phyloP scores from a whole-genome alignment of 2,113 vertebrate genomes.

The Pseudopodoces humilis region DNA sequence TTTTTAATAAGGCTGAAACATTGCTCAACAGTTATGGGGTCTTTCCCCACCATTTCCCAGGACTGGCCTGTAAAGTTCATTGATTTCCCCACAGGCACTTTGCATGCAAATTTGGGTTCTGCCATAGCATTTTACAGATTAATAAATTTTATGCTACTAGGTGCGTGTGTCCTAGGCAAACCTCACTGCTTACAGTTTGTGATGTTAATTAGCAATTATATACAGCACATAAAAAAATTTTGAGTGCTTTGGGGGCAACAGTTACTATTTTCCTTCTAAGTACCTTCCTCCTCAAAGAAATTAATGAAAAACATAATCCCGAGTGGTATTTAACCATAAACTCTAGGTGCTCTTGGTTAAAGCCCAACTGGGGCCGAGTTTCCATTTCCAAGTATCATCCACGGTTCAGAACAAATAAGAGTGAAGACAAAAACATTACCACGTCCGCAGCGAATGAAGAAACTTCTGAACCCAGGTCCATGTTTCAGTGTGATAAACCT shows the following conservation, averaged over 20 bases:
- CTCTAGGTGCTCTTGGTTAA: not conserved
- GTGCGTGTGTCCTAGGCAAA: not conserved
- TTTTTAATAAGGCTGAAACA: not conserved
- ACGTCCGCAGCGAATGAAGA: not conserved
- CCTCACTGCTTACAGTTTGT: not conserved
- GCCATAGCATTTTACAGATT: not conserved
- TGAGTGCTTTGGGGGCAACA: not conserved
- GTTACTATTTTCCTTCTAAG: not conserved
- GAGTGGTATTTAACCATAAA: not conserved
- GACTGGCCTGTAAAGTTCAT: not conserved
- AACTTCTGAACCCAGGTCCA: conserved; percentile 26
- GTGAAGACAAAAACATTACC: not conserved
- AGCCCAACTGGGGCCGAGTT: not conserved
- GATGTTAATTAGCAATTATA: not conserved
- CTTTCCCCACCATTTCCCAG: not conserved
- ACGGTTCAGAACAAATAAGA: not conserved
- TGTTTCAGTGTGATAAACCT: not conserved
- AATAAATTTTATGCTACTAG: not conserved
- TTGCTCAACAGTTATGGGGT: fast-evolving
- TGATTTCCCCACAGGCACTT: not conserved
- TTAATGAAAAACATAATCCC: not conserved
- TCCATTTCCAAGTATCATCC: not conserved
- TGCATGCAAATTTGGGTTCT: not conserved
- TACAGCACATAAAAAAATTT: not conserved
- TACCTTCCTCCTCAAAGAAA: not conserved